Evolutionary conservation across 2,113 vertebrate genomes (phyloP).

Genomic region (Ailurus styani): DNA sequence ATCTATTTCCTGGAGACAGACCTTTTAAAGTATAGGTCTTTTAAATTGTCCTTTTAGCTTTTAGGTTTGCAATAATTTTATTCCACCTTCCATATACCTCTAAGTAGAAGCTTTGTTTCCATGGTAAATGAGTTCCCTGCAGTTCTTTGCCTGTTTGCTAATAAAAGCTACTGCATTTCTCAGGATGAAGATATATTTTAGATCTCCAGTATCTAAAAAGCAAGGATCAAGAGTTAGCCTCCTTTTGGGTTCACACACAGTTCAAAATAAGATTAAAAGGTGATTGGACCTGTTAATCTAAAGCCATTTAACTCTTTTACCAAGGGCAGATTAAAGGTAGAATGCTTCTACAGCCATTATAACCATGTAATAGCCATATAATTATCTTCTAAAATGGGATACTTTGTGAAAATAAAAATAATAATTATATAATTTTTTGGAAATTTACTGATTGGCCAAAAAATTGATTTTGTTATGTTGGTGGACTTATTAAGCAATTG

Average conservation of each 20-base stretch:
- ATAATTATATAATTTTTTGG: background rate
- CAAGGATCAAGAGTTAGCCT: background rate
- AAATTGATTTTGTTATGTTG: background rate
- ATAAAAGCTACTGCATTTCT: background rate
- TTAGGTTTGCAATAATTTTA: background rate
- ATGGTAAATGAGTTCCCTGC: background rate
- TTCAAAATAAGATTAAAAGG: background rate
- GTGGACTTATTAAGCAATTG: background rate
- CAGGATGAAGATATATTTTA: background rate
- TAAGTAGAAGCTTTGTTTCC: background rate
- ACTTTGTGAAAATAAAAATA: background rate
- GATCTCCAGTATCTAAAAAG: background rate
- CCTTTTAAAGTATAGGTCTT: background rate
- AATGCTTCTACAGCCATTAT: background rate
- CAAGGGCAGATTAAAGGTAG: background rate
- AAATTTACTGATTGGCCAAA: background rate
- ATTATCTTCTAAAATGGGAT: background rate
- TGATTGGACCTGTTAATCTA: background rate
- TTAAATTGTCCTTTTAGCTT: background rate
- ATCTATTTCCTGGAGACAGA: background rate
- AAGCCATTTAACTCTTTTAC: background rate
- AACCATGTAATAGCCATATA: background rate
- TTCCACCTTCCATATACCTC: background rate
- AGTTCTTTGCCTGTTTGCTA: background rate
- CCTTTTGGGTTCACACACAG: background rate